These are phyloP conservation scores for Kryphioiulus occultus DNA, from an alignment of 2,888 invertebrate genomes.

Conservation along the genomic window DNA sequence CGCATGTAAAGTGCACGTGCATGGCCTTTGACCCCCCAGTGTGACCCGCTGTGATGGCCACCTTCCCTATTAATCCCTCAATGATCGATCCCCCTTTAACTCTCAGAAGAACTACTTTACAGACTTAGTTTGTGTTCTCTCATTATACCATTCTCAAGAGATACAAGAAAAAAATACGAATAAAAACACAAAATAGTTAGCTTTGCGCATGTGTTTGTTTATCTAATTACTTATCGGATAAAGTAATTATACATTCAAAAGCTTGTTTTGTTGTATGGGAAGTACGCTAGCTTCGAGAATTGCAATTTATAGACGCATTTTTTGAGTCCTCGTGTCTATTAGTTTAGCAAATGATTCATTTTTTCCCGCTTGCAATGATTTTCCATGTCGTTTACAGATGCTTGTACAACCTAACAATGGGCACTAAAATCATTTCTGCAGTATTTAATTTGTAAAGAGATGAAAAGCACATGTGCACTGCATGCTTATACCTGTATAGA, in stretches of 20 bases:
- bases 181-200: not conserved
- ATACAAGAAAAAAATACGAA: not conserved
- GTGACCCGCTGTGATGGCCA: not conserved
- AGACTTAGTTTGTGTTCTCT: not conserved
- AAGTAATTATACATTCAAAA: not conserved
- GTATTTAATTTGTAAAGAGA: too few relatives aligned
- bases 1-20: slow-evolving; percentile 9
- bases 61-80: slow-evolving; percentile 19
- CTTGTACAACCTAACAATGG: not conserved
- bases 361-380: not conserved
- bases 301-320: not conserved
- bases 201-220: not conserved
- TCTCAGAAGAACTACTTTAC: not conserved
- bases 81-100: not conserved
- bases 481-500: too few relatives aligned
- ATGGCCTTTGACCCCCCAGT: not conserved
- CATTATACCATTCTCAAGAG: not conserved
- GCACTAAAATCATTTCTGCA: not conserved
- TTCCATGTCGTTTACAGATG: not conserved
- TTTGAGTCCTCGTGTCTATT: not conserved
- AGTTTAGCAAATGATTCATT: not conserved
- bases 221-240: not conserved
- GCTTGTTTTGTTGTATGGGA: not conserved
- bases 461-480: too few relatives aligned
- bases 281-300: not conserved